Conservation (phyloP, 2,888 invertebrate genomes). For the Tetragonula carbonaria region DNA sequence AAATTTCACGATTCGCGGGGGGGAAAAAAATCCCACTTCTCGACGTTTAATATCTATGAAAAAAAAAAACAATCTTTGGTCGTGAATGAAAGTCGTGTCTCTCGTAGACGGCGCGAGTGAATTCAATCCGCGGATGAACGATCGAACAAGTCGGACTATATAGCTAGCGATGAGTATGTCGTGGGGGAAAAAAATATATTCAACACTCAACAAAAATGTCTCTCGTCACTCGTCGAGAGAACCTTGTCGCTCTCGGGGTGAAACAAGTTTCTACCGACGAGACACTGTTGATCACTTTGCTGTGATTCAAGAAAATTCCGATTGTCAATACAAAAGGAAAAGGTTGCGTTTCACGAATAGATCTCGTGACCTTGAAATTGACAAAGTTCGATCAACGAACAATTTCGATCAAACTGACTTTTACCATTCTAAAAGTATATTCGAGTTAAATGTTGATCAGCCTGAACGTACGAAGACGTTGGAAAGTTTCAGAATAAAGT, state of each 20-base stretch:
- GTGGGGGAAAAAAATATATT: neutral
- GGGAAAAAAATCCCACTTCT: neutral
- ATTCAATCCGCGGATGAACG: conserved; percentile 23
- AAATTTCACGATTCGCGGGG: neutral
- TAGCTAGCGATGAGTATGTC: neutral
- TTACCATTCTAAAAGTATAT: no score
- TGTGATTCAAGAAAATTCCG: no score
- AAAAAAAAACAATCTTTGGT: neutral
- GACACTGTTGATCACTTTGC: neutral
- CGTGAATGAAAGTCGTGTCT: conserved; percentile 11
- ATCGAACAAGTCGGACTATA: neutral
- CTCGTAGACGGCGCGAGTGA: neutral
- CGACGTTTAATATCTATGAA: conserved; percentile 38
- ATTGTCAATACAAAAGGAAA: no score
- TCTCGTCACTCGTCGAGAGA: neutral
- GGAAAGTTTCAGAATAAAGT: no score
- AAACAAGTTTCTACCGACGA: neutral
- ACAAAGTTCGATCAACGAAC: no score
- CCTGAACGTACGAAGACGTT: no score
- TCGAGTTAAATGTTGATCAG: no score
- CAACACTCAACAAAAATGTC: neutral
- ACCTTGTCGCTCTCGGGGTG: neutral
- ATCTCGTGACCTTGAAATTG: no score
- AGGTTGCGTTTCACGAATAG: no score
- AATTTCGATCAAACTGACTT: no score